Evolutionary conservation across 2,888 invertebrate species (phyloP).

Genomic region (Lycaena phlaeas): DNA sequence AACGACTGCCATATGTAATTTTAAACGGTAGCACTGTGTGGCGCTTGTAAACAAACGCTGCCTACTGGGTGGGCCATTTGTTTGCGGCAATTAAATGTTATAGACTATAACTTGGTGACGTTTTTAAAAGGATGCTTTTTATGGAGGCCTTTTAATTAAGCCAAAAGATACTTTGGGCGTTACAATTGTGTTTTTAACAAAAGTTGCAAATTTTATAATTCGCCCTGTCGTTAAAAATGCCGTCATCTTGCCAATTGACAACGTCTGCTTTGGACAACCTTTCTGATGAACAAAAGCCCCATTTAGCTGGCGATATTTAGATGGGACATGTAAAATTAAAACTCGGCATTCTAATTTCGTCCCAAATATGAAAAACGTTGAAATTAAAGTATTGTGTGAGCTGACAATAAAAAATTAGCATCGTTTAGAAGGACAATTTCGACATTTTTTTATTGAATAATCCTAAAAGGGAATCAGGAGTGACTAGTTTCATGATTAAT

Average conservation of each 20-base stretch:
- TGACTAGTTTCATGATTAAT: too few species aligned
- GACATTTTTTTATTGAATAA: too few species aligned
- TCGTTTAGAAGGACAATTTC: too few species aligned
- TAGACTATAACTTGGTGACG: slow-evolving; percentile 2
- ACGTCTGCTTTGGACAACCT: background rate
- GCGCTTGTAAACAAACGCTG: background rate
- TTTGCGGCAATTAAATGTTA: slow-evolving; percentile 14
- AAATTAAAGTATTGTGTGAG: too few species aligned
- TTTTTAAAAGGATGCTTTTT: slow-evolving; percentile 1
- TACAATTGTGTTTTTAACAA: background rate
- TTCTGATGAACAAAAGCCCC: background rate
- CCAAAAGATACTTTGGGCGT: background rate
- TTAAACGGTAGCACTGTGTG: slow-evolving; percentile 10
- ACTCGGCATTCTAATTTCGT: too few species aligned
- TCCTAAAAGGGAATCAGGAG: too few species aligned
- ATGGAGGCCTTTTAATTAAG: slow-evolving; percentile 1
- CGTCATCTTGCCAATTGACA: background rate
- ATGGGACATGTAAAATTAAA: background rate
- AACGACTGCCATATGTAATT: slow-evolving; percentile 22
- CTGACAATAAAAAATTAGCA: too few species aligned
- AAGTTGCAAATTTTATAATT: too few species aligned
- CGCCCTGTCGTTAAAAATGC: too few species aligned
- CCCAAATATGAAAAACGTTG: too few species aligned
- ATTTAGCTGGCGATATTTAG: background rate
- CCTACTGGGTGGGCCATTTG: background rate